phyloP scores from a whole-genome alignment of 2,113 vertebrate species.

The Miniopterus natalensis region DNA sequence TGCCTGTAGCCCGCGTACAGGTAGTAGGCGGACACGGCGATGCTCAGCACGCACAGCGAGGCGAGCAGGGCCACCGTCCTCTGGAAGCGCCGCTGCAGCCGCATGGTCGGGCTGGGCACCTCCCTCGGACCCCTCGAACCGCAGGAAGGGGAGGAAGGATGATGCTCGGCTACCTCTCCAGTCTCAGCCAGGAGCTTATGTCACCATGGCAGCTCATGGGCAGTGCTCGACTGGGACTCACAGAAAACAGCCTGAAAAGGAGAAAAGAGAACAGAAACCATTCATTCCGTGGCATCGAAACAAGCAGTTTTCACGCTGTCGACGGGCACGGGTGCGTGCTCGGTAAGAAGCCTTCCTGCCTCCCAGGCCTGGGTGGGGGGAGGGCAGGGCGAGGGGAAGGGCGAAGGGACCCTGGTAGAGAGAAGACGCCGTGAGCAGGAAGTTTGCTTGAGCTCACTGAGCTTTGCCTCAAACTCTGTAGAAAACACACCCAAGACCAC shows the following conservation, averaged over 20 bases:
- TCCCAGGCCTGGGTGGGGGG: background rate
- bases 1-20: constrained; percentile 90
- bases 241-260: constrained; percentile 84
- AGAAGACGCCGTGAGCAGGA: background rate
- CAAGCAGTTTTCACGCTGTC: background rate
- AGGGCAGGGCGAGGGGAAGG: background rate
- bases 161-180: constrained; percentile 80
- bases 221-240: constrained; percentile 81
- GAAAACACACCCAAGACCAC: background rate
- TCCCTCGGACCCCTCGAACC: background rate
- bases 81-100: constrained; percentile 91
- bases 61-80: constrained; percentile 90
- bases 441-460: background rate
- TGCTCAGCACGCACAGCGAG: constrained; percentile 91
- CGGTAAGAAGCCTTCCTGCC: background rate
- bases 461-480: background rate
- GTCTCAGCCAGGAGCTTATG: constrained; percentile 87
- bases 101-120: constrained; percentile 88
- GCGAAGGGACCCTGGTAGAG: fast-evolving
- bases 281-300: background rate
- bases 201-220: constrained; percentile 90
- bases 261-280: constrained; percentile 3
- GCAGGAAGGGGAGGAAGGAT: background rate
- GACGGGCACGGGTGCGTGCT: background rate
- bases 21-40: constrained; percentile 91